Evolutionary conservation across 2,113 vertebrate genomes (phyloP), one percentile per base, ranked within the genome.

Genomic region (Serilophus lunatus): DNA sequence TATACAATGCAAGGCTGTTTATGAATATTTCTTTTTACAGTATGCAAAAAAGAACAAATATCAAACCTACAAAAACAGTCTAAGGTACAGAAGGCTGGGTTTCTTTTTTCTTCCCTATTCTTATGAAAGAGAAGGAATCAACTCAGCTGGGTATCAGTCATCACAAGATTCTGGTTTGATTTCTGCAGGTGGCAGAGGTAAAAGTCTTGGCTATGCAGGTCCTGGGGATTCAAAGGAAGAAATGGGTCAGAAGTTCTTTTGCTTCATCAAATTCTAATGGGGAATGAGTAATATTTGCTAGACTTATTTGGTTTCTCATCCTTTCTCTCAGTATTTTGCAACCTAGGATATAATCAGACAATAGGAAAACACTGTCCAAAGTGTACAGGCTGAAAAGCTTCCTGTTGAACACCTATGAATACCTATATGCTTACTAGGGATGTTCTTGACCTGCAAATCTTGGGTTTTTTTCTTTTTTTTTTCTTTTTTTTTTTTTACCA

Each of bases 131-230:
- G 76, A 97, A 86, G 90, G 57, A 95, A 61, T 22, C 23, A 68
- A 40, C 82, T 89, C 78, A 92, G 59, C 68, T 95, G 71, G 35
- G 40, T 86, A 40, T 70, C 54, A 66, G 53, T 60, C 68, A 79
- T 72, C 70, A 89, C 70, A 82, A 84, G 44, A 77, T 33, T 69
- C 60, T 60, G 50, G 64, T 95, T 86, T 95, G 65, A 93, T 95
- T 95, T 94, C 94, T 86, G 66, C 82, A 59, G 76, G 82, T 93
- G 79, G 71, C 56, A 90, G 51, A 86, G 23, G 88, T 77, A 92
- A 95, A 94, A 93, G 64, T 7, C 71, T 90, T 53, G 66, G 38
- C 6, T 83, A 24, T 25, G 47, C 38, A 94, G 54, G 20, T 33
- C 50, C 71, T 81, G 59, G 35, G 54, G 31, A 86, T 82, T 86